A percentile compares a stretch with the other conserved stretches of the same genome.
phyloP scores from a whole-genome alignment of 1,140 invertebrate species.

The Scaptomyza graminum region DNA sequence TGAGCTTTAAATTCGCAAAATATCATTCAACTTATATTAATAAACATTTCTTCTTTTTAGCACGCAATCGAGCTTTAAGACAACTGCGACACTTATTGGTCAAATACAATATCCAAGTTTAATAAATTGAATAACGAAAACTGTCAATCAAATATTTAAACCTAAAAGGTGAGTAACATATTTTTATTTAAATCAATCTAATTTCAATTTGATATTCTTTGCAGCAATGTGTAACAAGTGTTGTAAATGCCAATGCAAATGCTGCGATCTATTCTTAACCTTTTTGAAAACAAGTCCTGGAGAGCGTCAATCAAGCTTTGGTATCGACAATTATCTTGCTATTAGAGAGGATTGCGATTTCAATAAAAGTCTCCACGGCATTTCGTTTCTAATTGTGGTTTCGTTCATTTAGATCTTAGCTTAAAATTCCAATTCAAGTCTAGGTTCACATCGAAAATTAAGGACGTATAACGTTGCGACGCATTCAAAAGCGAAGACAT shows the following conservation, averaged over 20 bases:
- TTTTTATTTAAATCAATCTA: not conserved
- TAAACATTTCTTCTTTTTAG: not conserved
- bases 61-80: slow-evolving; percentile 29
- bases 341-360: slow-evolving; percentile 16
- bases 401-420: no score
- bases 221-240: slow-evolving; percentile 18
- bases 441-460: no score
- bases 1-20: slow-evolving; percentile 10
- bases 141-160: not conserved
- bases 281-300: no score
- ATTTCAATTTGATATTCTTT: no score
- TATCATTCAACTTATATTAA: no score
- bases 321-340: slow-evolving; percentile 1
- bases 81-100: slow-evolving; percentile 21
- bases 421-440: no score
- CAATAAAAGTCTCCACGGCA: slow-evolving; percentile 19
- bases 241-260: slow-evolving; percentile 22
- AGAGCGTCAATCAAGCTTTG: not conserved
- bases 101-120: slow-evolving; percentile 39
- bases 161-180: not conserved
- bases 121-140: not conserved
- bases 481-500: no score
- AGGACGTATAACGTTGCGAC: no score
- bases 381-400: no score
- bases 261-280: not conserved